Evolutionary conservation across 2,797 vertebrate genomes (phyloP), one percentile per base, ranked within the genome.

Genomic region (Halcyon badia): DNA sequence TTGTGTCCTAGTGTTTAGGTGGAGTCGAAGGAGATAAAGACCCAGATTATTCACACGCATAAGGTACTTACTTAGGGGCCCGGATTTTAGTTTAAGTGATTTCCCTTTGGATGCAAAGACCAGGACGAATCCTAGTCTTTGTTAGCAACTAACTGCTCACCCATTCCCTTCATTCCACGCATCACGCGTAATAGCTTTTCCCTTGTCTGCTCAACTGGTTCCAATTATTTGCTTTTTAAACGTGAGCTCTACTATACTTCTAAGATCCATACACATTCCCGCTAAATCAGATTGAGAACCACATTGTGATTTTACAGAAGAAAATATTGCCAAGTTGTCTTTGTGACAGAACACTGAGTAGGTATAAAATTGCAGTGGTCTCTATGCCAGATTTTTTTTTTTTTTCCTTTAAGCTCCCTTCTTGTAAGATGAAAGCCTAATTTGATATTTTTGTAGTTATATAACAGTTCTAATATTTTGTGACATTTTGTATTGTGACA

Each of bases 401-500:
- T 82, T 94, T 96, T 89, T 89, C 14, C 51, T 52, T 92, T 95
- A 97, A 93, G 90, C 73, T 95, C 92, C 95, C 73, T 62, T 94
- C 94, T 96, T 97, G 95, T 96, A 97, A 96, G 71, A 94, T 48
- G 96, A 96, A 98, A 98, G 97, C 88, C 96, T 98, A 97, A 98
- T 97, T 97, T 98, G 97, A 97, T 97, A 98, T 98, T 98, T 98
- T 96, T 97, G 96, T 98, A 98, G 98, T 98, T 98, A 97, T 97
- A 81, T 97, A 98, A 98, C 98, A 98, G 98, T 98, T 98, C 97
- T 98, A 98, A 98, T 98, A 98, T 98, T 98, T 98, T 98, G 98
- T 98, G 98, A 98, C 98, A 98, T 98, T 98, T 98, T 98, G 98
- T 98, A 98, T 98, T 98, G 97, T 98, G 98, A 98, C 98, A 98